Evolutionary conservation across 2,888 invertebrate species (phyloP).

Genomic region (Branchipolynoe longqiensis): DNA sequence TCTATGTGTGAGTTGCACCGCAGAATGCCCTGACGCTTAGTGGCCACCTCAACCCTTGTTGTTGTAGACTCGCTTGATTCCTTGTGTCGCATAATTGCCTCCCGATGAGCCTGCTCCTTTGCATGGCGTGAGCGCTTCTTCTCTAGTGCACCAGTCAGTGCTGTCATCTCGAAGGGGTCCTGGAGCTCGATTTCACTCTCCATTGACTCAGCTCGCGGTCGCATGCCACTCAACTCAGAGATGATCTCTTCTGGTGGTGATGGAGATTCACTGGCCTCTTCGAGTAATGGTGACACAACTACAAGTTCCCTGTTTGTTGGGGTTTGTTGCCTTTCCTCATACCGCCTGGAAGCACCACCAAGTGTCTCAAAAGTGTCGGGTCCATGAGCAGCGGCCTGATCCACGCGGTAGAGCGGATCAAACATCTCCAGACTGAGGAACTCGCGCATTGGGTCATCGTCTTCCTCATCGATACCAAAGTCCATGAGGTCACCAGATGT

Average conservation of each 20-base stretch:
- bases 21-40: constrained; percentile 20
- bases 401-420: constrained; percentile 66
- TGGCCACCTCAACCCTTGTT: not conserved
- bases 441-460: constrained; percentile 41
- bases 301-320: no score
- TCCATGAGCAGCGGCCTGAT: not conserved
- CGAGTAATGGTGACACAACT: not conserved
- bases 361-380: constrained; percentile 42
- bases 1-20: constrained; percentile 54
- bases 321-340: no score
- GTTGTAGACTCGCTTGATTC: constrained; percentile 41
- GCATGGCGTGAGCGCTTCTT: constrained; percentile 65
- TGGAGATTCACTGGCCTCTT: not conserved
- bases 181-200: constrained; percentile 63
- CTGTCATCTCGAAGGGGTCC: constrained; percentile 68
- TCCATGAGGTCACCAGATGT: constrained; percentile 61
- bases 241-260: constrained; percentile 1
- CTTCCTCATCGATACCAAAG: constrained; percentile 50
- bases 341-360: not conserved
- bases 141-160: constrained; percentile 65
- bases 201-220: not conserved
- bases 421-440: constrained; percentile 68
- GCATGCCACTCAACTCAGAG: no score
- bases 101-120: constrained; percentile 59
- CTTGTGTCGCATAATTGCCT: constrained; percentile 52